Percentiles rank a stretch among this genome's conserved stretches.
These are phyloP conservation scores for Trichopoda pennipes DNA, from an alignment of 2,888 invertebrate species.

Conservation along the genomic window DNA sequence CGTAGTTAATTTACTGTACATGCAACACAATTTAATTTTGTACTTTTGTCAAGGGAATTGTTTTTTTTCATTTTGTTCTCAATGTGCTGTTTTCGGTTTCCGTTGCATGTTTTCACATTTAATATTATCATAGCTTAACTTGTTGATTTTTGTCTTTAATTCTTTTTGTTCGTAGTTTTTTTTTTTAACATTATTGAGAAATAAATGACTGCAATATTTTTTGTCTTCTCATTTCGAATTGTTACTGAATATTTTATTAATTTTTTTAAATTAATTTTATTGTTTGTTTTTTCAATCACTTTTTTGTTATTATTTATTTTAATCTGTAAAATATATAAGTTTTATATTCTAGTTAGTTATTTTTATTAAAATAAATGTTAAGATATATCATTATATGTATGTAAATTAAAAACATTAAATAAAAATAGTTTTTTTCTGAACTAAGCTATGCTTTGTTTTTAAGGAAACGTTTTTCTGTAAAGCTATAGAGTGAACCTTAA, in stretches of 20 bases:
- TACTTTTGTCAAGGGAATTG: constrained; percentile 56
- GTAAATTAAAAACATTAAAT: not conserved
- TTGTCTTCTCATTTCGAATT: constrained; percentile 31
- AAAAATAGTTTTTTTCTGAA: constrained; percentile 14
- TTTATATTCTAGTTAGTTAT: constrained; percentile 58
- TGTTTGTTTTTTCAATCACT: constrained; percentile 38
- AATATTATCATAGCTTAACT: constrained; percentile 63
- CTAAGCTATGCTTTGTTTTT: constrained; percentile 25
- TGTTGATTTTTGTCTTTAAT: constrained; percentile 69
- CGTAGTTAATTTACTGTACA: constrained; percentile 48
- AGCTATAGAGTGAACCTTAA: too few species aligned
- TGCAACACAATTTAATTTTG: constrained; percentile 67
- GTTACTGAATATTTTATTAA: constrained; percentile 14
- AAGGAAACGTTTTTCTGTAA: constrained; percentile 3
- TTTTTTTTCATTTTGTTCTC: constrained; percentile 30
- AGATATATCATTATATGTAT: not conserved
- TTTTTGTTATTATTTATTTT: constrained; percentile 63
- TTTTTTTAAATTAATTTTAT: constrained; percentile 34
- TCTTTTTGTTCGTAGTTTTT: constrained; percentile 43
- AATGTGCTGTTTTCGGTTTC: constrained; percentile 10
- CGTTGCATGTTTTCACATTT: constrained; percentile 43
- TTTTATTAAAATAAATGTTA: constrained; percentile 40
- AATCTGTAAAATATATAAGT: constrained; percentile 26
- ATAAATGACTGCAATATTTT: constrained; percentile 58
- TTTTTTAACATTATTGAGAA: constrained; percentile 28